A percentile compares a stretch with the other conserved stretches of the same genome.
These are phyloP conservation scores for Halichondria panicea DNA, from an alignment of 37 sponge, comb jelly and placozoan genomes.

Conservation along the genomic window DNA sequence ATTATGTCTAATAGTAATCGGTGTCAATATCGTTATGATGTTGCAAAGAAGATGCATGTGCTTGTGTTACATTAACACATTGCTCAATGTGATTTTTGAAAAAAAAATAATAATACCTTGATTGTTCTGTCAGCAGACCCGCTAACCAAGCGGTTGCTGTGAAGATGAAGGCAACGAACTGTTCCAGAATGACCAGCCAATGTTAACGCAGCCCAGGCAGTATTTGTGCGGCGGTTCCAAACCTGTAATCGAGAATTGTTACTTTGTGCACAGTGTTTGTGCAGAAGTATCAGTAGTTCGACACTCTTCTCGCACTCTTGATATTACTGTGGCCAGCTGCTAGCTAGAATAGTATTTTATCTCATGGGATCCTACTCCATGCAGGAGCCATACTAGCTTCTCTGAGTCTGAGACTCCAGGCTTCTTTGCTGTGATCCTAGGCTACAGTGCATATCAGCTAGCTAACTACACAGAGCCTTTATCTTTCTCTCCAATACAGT, in stretches of 20 bases:
- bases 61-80: background rate
- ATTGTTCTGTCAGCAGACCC: conserved; percentile 94
- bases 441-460: no score
- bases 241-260: conserved; percentile 38
- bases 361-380: no score
- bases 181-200: conserved; percentile 94
- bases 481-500: no score
- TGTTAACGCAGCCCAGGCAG: conserved; percentile 93
- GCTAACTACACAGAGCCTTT: no score
- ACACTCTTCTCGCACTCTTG: no score
- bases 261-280: no score
- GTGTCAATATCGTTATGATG: background rate
- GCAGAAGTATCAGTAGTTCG: no score
- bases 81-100: no score
- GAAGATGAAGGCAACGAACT: conserved; percentile 91
- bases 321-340: background rate
- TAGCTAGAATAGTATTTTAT: no score
- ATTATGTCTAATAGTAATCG: background rate
- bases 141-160: conserved; percentile 89
- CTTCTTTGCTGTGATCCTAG: no score
- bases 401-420: no score
- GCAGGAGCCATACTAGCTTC: no score
- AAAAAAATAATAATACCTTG: conserved; percentile 67
- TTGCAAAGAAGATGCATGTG: background rate
- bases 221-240: conserved; percentile 97